A percentile compares a stretch with the other conserved stretches of the same genome.
phyloP scores from a whole-genome alignment of 2,113 vertebrate genomes.

The Tetraodon nigroviridis region DNA sequence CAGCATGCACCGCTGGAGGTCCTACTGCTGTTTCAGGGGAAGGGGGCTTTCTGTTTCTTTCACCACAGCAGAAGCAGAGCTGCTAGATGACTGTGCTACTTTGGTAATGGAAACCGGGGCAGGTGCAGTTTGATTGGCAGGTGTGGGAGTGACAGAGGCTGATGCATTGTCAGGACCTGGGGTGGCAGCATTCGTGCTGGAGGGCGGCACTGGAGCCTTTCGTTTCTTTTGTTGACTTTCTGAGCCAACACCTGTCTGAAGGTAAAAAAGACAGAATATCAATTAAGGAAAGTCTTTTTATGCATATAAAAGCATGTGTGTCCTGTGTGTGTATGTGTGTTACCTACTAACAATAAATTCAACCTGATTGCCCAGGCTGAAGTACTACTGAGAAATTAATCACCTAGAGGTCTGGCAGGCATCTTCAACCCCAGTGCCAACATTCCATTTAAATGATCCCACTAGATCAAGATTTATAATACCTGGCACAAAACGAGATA shows the following conservation, averaged over 20 bases:
- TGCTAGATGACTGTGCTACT: conserved; percentile 17
- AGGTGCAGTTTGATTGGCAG: conserved; percentile 21
- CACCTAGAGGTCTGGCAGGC: conserved; percentile 51
- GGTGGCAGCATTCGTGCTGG: conserved; percentile 43
- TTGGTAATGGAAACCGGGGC: conserved; percentile 28
- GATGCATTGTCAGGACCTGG: conserved; percentile 39
- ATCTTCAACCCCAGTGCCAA: conserved; percentile 34
- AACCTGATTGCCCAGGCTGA: conserved; percentile 34
- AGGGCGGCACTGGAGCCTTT: conserved; percentile 81
- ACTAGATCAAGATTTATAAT: conserved; percentile 28
- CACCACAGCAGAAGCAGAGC: conserved; percentile 22
- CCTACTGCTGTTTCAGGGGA: conserved; percentile 10
- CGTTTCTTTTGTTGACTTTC: conserved; percentile 85
- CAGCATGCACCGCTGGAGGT: conserved; percentile 33
- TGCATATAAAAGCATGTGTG: conserved; percentile 14
- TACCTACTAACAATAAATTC: conserved; percentile 44
- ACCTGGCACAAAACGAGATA: conserved; percentile 20
- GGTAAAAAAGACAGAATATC: conserved; percentile 28
- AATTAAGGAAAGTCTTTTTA: conserved; percentile 31
- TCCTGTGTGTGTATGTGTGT: conserved; percentile 11
- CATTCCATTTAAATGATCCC: conserved; percentile 51
- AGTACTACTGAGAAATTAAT: conserved; percentile 58
- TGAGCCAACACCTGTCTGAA: conserved; percentile 76
- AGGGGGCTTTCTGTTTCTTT: conserved; percentile 19
- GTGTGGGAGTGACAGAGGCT: conserved; percentile 20